These are phyloP conservation scores for Oncorhynchus clarkii DNA, from an alignment of 2,113 vertebrate genomes.

Conservation along the genomic window DNA sequence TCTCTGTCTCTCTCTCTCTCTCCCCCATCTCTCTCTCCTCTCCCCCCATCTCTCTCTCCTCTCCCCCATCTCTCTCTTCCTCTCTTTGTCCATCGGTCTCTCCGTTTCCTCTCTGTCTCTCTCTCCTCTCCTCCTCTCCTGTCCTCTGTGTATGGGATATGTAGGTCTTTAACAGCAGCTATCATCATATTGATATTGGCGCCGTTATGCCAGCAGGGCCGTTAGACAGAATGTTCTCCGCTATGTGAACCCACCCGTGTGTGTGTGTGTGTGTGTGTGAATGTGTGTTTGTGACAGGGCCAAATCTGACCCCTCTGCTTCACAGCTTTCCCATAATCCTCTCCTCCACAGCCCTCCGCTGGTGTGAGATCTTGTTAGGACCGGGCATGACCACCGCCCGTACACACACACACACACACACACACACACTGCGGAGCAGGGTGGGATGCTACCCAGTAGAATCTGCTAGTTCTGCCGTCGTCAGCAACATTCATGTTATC, in stretches of 20 bases:
- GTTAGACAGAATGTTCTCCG: not conserved
- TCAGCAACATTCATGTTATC: too few species aligned
- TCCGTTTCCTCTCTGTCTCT: too few species aligned
- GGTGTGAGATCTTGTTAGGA: constrained; percentile 41
- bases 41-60: too few species aligned
- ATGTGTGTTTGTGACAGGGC: not conserved
- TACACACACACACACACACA: constrained; percentile 10
- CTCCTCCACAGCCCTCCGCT: constrained; percentile 47
- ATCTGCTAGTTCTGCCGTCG: too few species aligned
- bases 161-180: not conserved
- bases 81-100: too few species aligned
- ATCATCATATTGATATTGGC: not conserved
- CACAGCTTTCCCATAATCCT: constrained; percentile 51
- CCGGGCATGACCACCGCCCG: constrained; percentile 18
- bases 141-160: not conserved
- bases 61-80: too few species aligned
- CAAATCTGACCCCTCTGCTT: not conserved
- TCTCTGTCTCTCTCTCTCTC: too few species aligned
- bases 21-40: too few species aligned
- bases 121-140: not conserved
- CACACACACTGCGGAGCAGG: not conserved
- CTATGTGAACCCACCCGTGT: not conserved
- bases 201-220: not conserved
- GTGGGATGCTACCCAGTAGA: too few species aligned
- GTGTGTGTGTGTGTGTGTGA: constrained; percentile 8